A percentile compares a stretch with the other conserved stretches of the same genome.
These are phyloP conservation scores for Cheilosia pagana DNA, from an alignment of 2,888 invertebrate genomes.

Conservation along the genomic window DNA sequence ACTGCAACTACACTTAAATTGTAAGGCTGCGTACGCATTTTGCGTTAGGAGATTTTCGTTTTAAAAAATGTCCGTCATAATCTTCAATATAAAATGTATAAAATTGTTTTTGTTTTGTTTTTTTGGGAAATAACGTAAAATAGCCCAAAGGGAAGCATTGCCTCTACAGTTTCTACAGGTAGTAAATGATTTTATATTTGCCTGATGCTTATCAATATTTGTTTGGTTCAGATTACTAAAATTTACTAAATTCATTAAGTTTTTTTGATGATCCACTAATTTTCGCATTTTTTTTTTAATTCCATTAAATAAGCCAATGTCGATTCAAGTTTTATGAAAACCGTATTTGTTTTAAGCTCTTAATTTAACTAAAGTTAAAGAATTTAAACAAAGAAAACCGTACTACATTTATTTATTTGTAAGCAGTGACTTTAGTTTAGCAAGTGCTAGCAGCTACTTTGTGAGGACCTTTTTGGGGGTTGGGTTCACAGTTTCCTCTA, in stretches of 20 bases:
- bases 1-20: conserved; percentile 50
- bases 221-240: conserved; percentile 13
- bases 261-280: conserved; percentile 34
- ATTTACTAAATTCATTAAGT: conserved; percentile 37
- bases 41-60: conserved; percentile 54
- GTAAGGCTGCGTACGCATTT: conserved; percentile 47
- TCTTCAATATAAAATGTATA: conserved; percentile 52
- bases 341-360: conserved; percentile 50
- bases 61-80: conserved; percentile 22
- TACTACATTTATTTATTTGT: neutral
- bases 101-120: too few relatives aligned
- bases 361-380: conserved; percentile 13
- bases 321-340: conserved; percentile 63
- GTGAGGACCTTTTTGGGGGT: conserved; percentile 6
- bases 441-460: conserved; percentile 40
- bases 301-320: conserved; percentile 32
- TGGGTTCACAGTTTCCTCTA: conserved; percentile 3
- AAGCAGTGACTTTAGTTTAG: conserved; percentile 32
- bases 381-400: neutral
- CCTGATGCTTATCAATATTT: conserved; percentile 18
- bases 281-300: conserved; percentile 17
- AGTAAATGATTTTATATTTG: conserved; percentile 14
- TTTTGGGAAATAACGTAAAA: conserved; percentile 43
- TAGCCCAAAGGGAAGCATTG: conserved; percentile 47
- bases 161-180: conserved; percentile 30